Evolutionary conservation across 2,888 invertebrate genomes (phyloP).

Genomic region (Apamea anceps): DNA sequence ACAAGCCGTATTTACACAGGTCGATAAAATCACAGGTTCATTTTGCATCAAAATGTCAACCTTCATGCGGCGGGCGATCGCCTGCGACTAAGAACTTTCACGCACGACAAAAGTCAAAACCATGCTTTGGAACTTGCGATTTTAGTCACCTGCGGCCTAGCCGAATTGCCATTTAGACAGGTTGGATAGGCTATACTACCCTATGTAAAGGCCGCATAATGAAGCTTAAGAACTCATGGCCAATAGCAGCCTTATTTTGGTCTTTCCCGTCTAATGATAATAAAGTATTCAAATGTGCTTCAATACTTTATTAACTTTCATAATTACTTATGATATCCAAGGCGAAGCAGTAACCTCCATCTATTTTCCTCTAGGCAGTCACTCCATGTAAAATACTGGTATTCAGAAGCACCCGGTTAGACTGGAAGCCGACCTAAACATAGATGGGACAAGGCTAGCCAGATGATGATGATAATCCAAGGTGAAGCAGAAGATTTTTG

Average conservation of each 20-base stretch:
- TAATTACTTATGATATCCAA: background rate
- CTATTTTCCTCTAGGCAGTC: too few species aligned
- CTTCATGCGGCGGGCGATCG: conserved; percentile 29
- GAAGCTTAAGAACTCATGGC: background rate
- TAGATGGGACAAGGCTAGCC: too few species aligned
- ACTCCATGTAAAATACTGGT: too few species aligned
- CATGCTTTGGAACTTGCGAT: background rate
- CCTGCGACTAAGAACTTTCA: conserved; percentile 49
- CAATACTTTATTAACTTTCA: background rate
- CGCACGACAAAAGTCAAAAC: background rate
- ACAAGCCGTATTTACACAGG: background rate
- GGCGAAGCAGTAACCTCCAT: too few species aligned
- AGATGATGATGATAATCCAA: background rate
- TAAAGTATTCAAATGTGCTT: background rate
- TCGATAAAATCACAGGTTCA: background rate
- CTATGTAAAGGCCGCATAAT: background rate
- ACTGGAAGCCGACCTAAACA: too few species aligned
- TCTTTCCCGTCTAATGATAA: background rate
- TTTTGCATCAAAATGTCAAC: conserved; percentile 4
- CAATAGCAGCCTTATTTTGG: background rate
- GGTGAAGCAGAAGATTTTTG: background rate
- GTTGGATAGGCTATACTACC: too few species aligned
- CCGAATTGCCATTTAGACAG: background rate
- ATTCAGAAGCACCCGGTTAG: too few species aligned
- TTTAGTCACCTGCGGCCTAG: background rate